Percentiles rank a stretch among this genome's conserved stretches.
Conservation (phyloP, 2,888 invertebrate genomes). For the Sepioteuthis lessoniana region DNA sequence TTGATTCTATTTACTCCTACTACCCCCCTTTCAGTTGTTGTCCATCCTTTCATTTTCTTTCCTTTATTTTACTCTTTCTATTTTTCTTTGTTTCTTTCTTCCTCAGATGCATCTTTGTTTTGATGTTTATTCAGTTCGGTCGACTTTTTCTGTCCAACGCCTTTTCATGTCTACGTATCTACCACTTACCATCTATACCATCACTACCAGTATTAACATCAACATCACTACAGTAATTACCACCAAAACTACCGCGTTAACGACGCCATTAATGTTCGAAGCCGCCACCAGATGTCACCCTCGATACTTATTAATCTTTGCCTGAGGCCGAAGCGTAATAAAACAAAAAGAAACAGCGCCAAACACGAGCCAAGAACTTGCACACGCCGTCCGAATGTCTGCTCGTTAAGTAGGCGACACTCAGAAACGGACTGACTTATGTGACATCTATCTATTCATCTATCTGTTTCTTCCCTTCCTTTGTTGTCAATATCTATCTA, state of each 20-base stretch:
- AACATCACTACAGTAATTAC: neutral
- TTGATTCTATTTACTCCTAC: too few relatives aligned
- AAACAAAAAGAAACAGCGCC: neutral
- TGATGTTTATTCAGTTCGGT: neutral
- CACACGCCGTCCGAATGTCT: neutral
- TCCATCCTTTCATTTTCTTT: too few relatives aligned
- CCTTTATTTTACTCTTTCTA: too few relatives aligned
- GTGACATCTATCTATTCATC: too few relatives aligned
- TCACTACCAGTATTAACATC: neutral
- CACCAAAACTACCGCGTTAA: neutral
- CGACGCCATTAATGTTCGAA: neutral
- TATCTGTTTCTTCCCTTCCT: too few relatives aligned
- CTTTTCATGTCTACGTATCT: neutral
- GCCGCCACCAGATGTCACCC: slow-evolving; percentile 21
- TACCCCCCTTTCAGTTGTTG: too few relatives aligned
- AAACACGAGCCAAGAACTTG: neutral
- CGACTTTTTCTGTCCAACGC: neutral
- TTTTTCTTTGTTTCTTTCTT: neutral
- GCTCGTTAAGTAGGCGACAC: neutral
- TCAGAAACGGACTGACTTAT: too few relatives aligned
- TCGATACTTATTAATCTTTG: slow-evolving; percentile 33
- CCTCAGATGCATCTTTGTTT: neutral
- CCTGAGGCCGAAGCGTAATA: neutral
- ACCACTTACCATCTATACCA: neutral
- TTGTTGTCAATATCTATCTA: too few relatives aligned